Conservation (phyloP, 2,888 invertebrate species). For the Cephonodes hylas region DNA sequence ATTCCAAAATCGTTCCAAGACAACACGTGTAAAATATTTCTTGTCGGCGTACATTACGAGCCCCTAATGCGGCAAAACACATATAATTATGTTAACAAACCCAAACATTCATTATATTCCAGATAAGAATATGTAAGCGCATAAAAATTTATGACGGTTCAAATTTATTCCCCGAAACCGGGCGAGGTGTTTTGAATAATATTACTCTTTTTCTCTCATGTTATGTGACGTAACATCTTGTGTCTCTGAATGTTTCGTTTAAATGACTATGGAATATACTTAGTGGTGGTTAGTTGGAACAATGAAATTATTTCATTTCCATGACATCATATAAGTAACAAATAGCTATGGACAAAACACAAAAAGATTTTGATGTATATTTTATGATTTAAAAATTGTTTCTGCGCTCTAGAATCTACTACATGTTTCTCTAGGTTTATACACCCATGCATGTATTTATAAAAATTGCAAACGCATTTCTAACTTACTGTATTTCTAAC, state of each 20-base stretch:
- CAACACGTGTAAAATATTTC: background rate
- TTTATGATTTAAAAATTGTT: too few species aligned
- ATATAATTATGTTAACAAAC: slow-evolving; percentile 2
- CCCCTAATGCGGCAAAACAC: background rate
- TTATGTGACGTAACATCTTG: background rate
- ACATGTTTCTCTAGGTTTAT: too few species aligned
- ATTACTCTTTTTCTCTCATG: background rate
- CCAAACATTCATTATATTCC: background rate
- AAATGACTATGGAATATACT: background rate
- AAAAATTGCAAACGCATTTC: too few species aligned
- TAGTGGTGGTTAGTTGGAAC: background rate
- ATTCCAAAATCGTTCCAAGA: background rate
- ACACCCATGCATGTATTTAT: too few species aligned
- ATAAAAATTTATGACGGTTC: background rate
- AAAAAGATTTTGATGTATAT: too few species aligned
- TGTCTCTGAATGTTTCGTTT: background rate
- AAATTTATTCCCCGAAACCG: background rate
- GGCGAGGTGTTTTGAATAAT: background rate
- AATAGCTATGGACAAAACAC: too few species aligned
- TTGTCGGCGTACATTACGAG: background rate
- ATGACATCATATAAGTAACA: too few species aligned
- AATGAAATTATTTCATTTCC: too few species aligned
- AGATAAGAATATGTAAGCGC: background rate
- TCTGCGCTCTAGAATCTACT: too few species aligned
- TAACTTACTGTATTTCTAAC: too few species aligned